phyloP scores from a whole-genome alignment of 2,113 vertebrate species.

The Microcebus murinus region DNA sequence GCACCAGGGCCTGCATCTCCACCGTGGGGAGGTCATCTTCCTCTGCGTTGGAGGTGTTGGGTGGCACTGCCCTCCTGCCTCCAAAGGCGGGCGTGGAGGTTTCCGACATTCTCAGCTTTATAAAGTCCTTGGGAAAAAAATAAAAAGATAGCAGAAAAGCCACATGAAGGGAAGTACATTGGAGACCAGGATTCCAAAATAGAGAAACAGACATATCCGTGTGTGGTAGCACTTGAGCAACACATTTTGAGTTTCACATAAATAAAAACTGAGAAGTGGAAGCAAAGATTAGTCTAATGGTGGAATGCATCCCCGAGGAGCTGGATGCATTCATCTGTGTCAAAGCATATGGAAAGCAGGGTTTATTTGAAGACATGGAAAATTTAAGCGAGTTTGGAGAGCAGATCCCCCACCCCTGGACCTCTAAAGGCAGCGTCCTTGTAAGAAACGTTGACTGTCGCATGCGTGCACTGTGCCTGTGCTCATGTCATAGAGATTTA shows the following conservation, averaged over 20 bases:
- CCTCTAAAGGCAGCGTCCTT: background rate
- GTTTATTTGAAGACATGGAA: slow-evolving; percentile 54
- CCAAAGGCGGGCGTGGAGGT: slow-evolving; percentile 76
- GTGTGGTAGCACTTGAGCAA: background rate
- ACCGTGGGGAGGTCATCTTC: slow-evolving; percentile 87
- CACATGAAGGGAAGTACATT: background rate
- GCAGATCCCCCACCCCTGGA: background rate
- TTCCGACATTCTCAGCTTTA: slow-evolving; percentile 79
- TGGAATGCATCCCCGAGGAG: slow-evolving; percentile 52
- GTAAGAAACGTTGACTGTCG: background rate
- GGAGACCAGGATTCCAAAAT: slow-evolving; percentile 14
- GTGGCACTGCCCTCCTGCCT: slow-evolving; percentile 87
- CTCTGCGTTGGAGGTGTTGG: slow-evolving; percentile 88
- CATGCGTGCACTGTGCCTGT: accelerated
- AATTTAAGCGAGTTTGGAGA: slow-evolving; percentile 40
- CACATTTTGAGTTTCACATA: slow-evolving; percentile 57
- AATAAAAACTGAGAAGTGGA: slow-evolving; percentile 69
- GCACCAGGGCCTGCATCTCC: slow-evolving; percentile 88
- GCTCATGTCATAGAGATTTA: background rate
- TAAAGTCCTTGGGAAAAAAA: background rate
- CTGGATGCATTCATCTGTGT: slow-evolving; percentile 69
- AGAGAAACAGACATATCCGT: slow-evolving; percentile 38
- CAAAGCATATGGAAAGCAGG: slow-evolving; percentile 71
- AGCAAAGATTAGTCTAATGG: slow-evolving; percentile 60
- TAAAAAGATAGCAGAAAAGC: slow-evolving; percentile 25